Base-by-base conservation (phyloP, 2,113 vertebrate genomes). In the Chaetodon trifascialis region DNA sequence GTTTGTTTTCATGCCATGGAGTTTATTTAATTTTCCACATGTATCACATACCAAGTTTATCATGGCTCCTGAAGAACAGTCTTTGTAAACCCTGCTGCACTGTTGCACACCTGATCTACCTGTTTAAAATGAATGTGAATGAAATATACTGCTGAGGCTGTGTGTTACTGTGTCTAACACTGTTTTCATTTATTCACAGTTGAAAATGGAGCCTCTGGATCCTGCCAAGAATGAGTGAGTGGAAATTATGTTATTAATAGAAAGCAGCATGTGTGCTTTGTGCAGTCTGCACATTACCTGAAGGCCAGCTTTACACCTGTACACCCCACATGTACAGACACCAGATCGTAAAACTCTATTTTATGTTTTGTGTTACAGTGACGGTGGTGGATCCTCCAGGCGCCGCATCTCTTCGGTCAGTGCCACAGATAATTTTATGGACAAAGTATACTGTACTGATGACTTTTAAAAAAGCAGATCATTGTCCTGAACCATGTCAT, bases 391-490 rank as follows among this genome's bases (percentile, higher is more conserved):
- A 40, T 84, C 36, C 17, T 91, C 85, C 47, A 94, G 7, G 56
- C 82, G 93, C 11, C 92, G 94, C 52, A 88, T 94, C 83, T 95
- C 94, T 42, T 95, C 95, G 11, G 95, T 95, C 19, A 83, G 93
- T 94, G 46, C 70, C 25, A 17, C 7, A 59, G 25, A n/a, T 23
- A 1, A 23, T 40, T 72, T 49, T 2, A 49, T 59, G 7, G 16
- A 47, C 21, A 55, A 44, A 30, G 11, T 73, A 17, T 3, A 21
- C 47, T 4, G 67, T 59, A 21, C 40, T n/a, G 56, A 15, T 49
- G 44, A 0, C 38, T 30, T 25, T 46, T 2, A 40, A 40, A 40
- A 8, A 2, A 23, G 36, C 14, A 44, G 23, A 51, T 47, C 7
- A 74, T 14, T 25, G 1, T 11, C 36, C 11, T 74, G 0, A 49